Base-by-base conservation (phyloP, 92 coral and sea anemone genomes). In the Palythoa grandiflora region DNA sequence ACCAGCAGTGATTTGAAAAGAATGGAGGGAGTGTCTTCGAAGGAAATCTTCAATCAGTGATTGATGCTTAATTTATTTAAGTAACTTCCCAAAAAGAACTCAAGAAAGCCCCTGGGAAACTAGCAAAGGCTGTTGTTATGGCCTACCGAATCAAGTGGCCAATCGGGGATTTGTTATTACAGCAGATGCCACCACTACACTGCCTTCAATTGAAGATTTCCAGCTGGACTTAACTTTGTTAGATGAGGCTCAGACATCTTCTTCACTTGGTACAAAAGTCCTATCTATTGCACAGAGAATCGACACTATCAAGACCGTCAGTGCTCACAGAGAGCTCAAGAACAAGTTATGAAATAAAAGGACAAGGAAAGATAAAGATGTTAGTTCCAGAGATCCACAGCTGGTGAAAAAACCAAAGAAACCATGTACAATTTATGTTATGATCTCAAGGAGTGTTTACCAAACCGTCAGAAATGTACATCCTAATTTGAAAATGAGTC, bases 1-100 rank as follows among this genome's bases (percentile, higher is more conserved):
- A 70, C 65, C 37, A 85, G 81, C 1, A 75, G 85, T 2, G 83
- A 85, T 21, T 21, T 85, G 63, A 85, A 16, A 85, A 51, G 13
- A 44, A 84, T 83, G 89, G 92, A 14, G 89, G 89, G 1, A 70
- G 7, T 53, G 92, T 90, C 16, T 90, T 11, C 28, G 5, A 85
- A 1, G 80, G 85, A 36, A 79, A 90, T 73, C 75, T 90, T 1
- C 80, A 78, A 40, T 83, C 86, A n/a, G 88, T 84, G 66, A 68
- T 35, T 0, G 90, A 88, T 71, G 90, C 90, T 9, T 36, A 81
- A 35, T 79, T 88, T 13, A 57, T 88, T 9, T 21, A 79, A 13
- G 40, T 88, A 39, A 88, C 90, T 1, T 79, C 90, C 1, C 87
- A 88, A 65, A 88, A 88, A 14, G 87, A 88, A 37, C 48, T 80